Evolutionary conservation across 2,888 invertebrate genomes (phyloP).

Genomic region (Steinernema carpocapsae): DNA sequence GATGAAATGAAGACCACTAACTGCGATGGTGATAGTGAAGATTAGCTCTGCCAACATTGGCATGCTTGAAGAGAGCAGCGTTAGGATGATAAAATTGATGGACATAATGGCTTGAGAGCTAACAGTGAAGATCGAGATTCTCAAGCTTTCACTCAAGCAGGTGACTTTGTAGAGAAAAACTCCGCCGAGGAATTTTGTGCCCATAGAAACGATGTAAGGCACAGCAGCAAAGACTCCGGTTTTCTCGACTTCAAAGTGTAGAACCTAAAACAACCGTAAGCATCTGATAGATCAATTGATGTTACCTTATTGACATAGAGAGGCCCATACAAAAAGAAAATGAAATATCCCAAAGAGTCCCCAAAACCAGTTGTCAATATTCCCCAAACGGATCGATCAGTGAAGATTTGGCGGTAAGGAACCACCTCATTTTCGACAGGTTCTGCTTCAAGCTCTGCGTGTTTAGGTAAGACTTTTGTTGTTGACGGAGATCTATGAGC

Average conservation of each 20-base stretch:
- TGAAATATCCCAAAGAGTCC: conserved; percentile 2
- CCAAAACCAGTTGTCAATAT: conserved; percentile 3
- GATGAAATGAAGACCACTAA: conserved; percentile 7
- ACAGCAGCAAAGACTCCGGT: conserved; percentile 20
- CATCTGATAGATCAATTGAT: not conserved
- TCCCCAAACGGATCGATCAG: not conserved
- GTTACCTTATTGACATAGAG: not conserved
- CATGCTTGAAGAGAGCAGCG: not conserved
- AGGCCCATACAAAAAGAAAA: conserved; percentile 17
- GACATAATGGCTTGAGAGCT: not conserved
- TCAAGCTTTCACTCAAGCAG: not conserved
- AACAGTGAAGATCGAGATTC: not conserved
- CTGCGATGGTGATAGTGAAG: not conserved
- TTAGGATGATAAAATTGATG: not conserved
- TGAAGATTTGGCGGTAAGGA: not conserved
- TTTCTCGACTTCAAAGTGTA: not conserved
- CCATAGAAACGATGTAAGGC: conserved; percentile 10
- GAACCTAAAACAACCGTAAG: not conserved
- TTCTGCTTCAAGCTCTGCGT: not conserved
- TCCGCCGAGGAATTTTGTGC: not conserved
- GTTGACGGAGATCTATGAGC: not conserved
- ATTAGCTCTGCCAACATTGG: not conserved
- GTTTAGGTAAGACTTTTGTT: not conserved
- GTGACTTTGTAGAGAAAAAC: conserved; percentile 7
- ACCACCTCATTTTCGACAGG: not conserved